A percentile compares a stretch with the other conserved stretches of the same genome.
Conservation (phyloP, 1,140 invertebrate genomes). For the Drosophila cardini region DNA sequence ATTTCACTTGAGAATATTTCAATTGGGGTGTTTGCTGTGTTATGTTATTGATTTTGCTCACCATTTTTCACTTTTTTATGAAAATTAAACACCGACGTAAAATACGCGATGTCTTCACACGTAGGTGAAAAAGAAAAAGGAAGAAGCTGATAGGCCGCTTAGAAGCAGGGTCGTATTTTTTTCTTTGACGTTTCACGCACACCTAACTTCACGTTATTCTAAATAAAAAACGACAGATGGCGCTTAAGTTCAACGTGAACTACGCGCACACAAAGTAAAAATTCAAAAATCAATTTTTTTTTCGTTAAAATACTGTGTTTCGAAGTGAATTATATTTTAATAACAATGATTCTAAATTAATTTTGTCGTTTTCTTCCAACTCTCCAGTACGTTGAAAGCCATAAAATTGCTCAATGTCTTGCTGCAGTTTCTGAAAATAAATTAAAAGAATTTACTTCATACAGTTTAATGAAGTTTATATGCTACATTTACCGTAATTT, state of each 20-base stretch:
- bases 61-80: slow-evolving; percentile 72
- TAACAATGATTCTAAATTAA: slow-evolving; percentile 40
- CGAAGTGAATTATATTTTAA: slow-evolving; percentile 38
- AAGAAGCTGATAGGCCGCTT: slow-evolving; percentile 56
- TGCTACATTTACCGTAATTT: slow-evolving; percentile 42
- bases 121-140: slow-evolving; percentile 77
- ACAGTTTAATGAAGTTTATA: background rate
- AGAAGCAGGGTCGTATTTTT: slow-evolving; percentile 45
- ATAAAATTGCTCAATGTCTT: slow-evolving; percentile 53
- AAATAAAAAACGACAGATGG: slow-evolving; percentile 20
- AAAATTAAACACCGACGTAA: slow-evolving; percentile 69
- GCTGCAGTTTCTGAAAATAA: slow-evolving; percentile 58
- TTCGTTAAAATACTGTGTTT: slow-evolving; percentile 33
- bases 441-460: background rate
- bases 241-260: background rate
- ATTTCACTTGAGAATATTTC: slow-evolving; percentile 21
- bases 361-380: slow-evolving; percentile 20
- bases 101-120: slow-evolving; percentile 78
- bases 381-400: slow-evolving; percentile 19
- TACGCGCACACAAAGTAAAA: slow-evolving; percentile 1
- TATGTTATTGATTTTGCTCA: slow-evolving; percentile 53
- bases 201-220: slow-evolving; percentile 20
- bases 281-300: slow-evolving; percentile 17
- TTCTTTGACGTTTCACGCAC: slow-evolving; percentile 28
- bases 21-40: slow-evolving; percentile 14